Evolutionary conservation across 2,888 invertebrate species (phyloP).

Genomic region (Drosophila paucipuncta): DNA sequence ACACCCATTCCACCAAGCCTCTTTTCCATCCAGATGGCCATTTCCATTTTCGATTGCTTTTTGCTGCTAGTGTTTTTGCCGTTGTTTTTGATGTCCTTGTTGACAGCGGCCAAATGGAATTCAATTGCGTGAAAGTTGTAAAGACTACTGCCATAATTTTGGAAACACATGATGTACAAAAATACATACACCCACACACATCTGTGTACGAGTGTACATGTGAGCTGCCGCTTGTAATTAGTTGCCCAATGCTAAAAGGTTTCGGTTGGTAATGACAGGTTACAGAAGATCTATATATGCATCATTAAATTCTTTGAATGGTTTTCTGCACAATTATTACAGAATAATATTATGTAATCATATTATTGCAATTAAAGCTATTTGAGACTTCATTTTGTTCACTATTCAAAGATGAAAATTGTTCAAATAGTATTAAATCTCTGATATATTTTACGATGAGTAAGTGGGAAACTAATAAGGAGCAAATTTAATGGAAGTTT

Average conservation of each 20-base stretch:
- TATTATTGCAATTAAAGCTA: background rate
- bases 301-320: background rate
- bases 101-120: slow-evolving; percentile 57
- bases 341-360: background rate
- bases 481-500: background rate
- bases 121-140: slow-evolving; percentile 40
- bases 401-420: background rate
- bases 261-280: background rate
- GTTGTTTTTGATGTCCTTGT: slow-evolving; percentile 48
- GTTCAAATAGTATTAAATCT: background rate
- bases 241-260: background rate
- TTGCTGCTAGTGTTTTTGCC: slow-evolving; percentile 11
- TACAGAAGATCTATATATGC: background rate
- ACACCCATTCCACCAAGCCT: background rate
- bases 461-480: too few species aligned
- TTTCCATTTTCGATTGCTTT: slow-evolving; percentile 58
- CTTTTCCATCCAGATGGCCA: slow-evolving; percentile 27
- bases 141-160: slow-evolving; percentile 9
- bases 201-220: background rate
- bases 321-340: background rate
- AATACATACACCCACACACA: background rate
- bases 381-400: background rate
- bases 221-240: slow-evolving; percentile 9
- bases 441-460: background rate
- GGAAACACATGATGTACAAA: background rate